Evolutionary conservation across 2,797 vertebrate genomes (phyloP), one percentile per base, ranked within the genome.

Genomic region (Phrynocephalus guinanensis): DNA sequence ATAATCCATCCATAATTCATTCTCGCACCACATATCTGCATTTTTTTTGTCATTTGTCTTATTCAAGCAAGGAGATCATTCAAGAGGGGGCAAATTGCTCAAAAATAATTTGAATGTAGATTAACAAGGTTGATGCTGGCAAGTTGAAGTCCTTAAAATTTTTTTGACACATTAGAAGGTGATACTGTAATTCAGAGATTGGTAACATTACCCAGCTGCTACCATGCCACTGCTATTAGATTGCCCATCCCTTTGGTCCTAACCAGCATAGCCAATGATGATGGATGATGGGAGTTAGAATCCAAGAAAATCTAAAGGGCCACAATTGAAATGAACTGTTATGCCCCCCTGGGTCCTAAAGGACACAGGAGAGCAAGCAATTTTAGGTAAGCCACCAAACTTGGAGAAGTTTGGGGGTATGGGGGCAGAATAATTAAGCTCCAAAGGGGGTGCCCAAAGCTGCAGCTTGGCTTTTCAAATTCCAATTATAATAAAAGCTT

Each of bases 31-130:
- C 68, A 18, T 44, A 48, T 60, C 56, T 72, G 0, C 77, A 9
- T 18, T 79, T 92, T 79, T 92, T 86, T 86, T 88, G 3, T 0
- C 52, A 76, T 77, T 90, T 33, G 85, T 92, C 78, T 93, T 89
- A 71, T 24, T 87, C 63, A 90, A 52, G 5, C 5, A 79, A 5
- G 52, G 22, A 84, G 71, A 89, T 84, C 89, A 88, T 82, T 90
- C 86, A 13, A 68, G n/a, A 68, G 91, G 33, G 24, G 30, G 5
- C 70, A 91, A 92, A 86, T 70, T 28, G 16, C 28, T 91, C 30
- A 89, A 90, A 93, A 92, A 76, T 80, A 85, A 75, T 85, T 91
- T 86, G 2, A 92, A 89, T 76, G 6, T 33, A 79, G 15, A 56
- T 68, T 68, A 90, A 79, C 1, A 86, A 88, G 48, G 20, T 11